Evolutionary conservation across 1,140 invertebrate species (phyloP).

Genomic region (Nasonia longicornis): DNA sequence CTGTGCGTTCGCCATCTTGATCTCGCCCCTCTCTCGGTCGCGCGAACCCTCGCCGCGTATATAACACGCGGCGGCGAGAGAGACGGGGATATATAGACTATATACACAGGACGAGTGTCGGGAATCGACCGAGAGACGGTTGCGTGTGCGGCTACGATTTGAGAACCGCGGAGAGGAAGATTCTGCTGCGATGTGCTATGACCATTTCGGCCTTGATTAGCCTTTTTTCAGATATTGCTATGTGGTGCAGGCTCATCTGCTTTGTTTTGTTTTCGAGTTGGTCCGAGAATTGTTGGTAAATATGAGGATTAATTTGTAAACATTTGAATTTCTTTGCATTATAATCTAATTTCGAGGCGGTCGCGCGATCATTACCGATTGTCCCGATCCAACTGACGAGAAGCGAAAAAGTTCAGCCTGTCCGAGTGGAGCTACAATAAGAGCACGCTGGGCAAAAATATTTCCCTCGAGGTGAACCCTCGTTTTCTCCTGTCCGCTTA

Average conservation of each 20-base stretch:
- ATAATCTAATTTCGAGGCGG: too few species aligned
- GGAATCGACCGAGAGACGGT: conserved; percentile 32
- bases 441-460: neutral
- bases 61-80: neutral
- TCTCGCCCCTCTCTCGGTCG: conserved; percentile 13
- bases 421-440: neutral
- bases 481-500: conserved; percentile 18
- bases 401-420: too few species aligned
- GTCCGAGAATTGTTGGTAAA: neutral
- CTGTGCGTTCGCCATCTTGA: conserved; percentile 37
- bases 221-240: neutral
- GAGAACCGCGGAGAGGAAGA: conserved; percentile 23
- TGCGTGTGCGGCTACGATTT: conserved; percentile 31
- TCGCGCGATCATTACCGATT: neutral
- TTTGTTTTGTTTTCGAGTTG: neutral
- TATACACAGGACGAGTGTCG: conserved; percentile 29
- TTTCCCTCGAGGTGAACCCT: neutral
- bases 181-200: neutral
- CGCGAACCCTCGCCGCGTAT: neutral
- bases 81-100: neutral
- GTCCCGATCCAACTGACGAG: neutral
- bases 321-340: too few species aligned
- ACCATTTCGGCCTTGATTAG: conserved; percentile 33
- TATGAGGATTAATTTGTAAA: too few species aligned
- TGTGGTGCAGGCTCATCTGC: too few species aligned